Conservation (phyloP, 1,140 invertebrate species). For the Acromyrmex heyeri region DNA sequence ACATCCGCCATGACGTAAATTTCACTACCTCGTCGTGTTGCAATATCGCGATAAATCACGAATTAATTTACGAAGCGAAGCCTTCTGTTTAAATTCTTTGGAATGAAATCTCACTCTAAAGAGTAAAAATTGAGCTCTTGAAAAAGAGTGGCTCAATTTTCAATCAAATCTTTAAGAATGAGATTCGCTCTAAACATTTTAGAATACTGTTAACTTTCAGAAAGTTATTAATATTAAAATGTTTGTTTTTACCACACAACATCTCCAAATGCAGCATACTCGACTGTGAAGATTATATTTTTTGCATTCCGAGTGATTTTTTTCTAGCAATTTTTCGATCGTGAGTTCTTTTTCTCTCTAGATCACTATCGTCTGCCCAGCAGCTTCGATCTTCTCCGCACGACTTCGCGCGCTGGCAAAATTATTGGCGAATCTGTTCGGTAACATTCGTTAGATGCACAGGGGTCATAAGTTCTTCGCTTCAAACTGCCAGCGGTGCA, state of each 20-base stretch:
- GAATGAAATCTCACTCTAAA: too few relatives aligned
- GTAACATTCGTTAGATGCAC: neutral
- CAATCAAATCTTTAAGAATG: too few relatives aligned
- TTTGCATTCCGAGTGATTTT: conserved; percentile 24
- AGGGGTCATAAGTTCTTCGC: conserved; percentile 32
- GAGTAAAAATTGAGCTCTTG: too few relatives aligned
- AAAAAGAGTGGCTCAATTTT: too few relatives aligned
- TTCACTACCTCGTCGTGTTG: conserved; percentile 37
- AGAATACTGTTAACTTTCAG: too few relatives aligned
- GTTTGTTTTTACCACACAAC: neutral
- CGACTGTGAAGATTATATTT: neutral
- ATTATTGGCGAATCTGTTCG: conserved; percentile 23
- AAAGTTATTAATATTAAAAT: neutral
- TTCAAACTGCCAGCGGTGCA: neutral
- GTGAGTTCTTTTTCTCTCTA: neutral
- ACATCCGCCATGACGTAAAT: conserved; percentile 53
- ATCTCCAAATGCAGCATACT: neutral
- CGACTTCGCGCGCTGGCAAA: neutral
- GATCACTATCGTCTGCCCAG: conserved; percentile 48
- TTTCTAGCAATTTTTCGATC: conserved; percentile 18
- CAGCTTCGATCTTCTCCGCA: conserved; percentile 24
- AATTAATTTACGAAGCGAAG: conserved; percentile 16
- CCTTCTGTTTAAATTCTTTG: too few relatives aligned
- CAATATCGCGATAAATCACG: conserved; percentile 42
- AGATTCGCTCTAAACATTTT: too few relatives aligned